Evolutionary conservation across 2,113 vertebrate species (phyloP), one percentile per base, ranked within the genome.

Genomic region (Thunnus maccoyii): DNA sequence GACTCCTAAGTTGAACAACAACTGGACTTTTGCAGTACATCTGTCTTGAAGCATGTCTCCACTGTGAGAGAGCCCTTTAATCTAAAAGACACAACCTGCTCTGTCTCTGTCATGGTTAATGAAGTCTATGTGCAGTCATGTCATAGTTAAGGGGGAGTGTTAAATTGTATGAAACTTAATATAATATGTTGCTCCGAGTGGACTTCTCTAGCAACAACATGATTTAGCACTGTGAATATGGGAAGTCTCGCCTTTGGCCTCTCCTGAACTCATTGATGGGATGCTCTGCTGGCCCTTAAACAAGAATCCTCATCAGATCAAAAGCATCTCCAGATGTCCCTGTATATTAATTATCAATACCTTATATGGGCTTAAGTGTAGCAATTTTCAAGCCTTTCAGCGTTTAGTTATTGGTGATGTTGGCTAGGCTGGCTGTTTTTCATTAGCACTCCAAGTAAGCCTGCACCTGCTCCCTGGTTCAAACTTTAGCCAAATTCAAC

Each of bases 311-410:
- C 32, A 54, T 66, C 60, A 57, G 61, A 36, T n/a, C 8, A 32
- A 72, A 77, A 79, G 48, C 71, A 50, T 32, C 69, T 71, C 60
- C 77, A 85, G 66, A 86, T 89, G 67, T 77, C 58, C 32, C 48
- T 76, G 20, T 67, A 30, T 51, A 56, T 69, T 12, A 68, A 48
- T 61, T 56, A 67, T 75, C 13, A 41, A 13, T 52, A 17, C 69
- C 62, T 64, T 77, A 79, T 68, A 85, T 32, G 64, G 56, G 22
- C 51, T 3, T 32, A 56, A 52, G 47, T 71, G 63, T 72, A 71
- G 80, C 61, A 72, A 10, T 58, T 52, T 64, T 64, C 1, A 2
- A 71, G 50, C 46, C 51, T 66, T 80, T 73, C 64, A 54, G 71
- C 66, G 55, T 44, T 60, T 44, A 11, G 56, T 25, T 52, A 71